phyloP scores from a whole-genome alignment of 1,140 invertebrate species.

The Temnothorax curvispinosus region DNA sequence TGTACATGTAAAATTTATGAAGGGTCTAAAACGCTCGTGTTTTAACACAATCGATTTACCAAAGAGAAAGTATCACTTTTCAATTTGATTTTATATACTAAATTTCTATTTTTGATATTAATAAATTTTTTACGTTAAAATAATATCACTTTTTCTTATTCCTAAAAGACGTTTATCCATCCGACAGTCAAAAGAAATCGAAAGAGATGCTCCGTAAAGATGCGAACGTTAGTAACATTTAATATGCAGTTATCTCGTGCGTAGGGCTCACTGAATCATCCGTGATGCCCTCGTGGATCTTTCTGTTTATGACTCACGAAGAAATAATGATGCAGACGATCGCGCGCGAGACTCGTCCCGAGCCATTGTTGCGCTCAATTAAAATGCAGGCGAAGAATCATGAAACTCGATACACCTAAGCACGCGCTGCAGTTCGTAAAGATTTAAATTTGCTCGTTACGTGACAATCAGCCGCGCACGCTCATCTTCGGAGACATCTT shows the following conservation, averaged over 20 bases:
- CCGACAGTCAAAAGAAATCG: neutral
- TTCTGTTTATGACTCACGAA: conserved; percentile 12
- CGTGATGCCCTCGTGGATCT: neutral
- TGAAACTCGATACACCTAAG: conserved; percentile 57
- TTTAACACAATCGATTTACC: neutral
- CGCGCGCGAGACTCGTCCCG: neutral
- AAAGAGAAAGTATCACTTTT: neutral
- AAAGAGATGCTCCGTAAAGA: neutral
- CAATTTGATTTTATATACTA: neutral
- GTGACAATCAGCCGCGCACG: conserved; percentile 49
- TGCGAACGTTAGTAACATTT: conserved; percentile 21
- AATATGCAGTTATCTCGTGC: conserved; percentile 13
- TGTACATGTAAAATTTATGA: neutral
- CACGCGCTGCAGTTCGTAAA: neutral
- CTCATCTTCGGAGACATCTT: conserved; percentile 38
- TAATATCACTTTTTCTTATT: neutral
- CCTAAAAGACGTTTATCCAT: neutral
- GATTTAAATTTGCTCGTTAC: conserved; percentile 68
- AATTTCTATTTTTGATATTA: neutral
- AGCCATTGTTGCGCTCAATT: conserved; percentile 62
- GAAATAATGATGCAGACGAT: conserved; percentile 43
- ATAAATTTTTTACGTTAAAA: neutral
- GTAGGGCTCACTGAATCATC: conserved; percentile 39
- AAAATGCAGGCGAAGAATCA: conserved; percentile 57
- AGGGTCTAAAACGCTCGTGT: neutral